phyloP scores from a whole-genome alignment of 2,888 invertebrate species.

The Xylocampa areola region DNA sequence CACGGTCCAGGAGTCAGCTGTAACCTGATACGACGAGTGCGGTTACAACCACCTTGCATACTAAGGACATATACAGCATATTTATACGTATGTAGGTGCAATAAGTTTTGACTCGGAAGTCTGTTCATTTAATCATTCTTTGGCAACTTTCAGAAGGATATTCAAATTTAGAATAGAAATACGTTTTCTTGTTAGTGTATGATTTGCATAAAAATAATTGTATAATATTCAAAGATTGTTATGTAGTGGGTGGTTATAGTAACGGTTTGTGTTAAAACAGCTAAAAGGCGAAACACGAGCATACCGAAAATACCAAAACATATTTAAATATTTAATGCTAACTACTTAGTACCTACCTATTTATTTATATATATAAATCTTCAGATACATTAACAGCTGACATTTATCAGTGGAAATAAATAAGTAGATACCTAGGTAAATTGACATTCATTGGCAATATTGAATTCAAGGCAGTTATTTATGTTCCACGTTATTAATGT shows the following conservation, averaged over 20 bases:
- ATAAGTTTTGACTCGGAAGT: not conserved
- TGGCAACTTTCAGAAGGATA: constrained; percentile 1
- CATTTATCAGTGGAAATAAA: constrained; percentile 15
- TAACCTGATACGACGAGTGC: constrained; percentile 57
- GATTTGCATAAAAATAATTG: no score
- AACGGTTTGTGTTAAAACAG: not conserved
- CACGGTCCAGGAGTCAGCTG: constrained; percentile 56
- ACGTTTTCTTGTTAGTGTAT: no score
- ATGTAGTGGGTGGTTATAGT: not conserved
- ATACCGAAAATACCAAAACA: no score
- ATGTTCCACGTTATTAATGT: constrained; percentile 38
- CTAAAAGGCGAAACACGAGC: not conserved
- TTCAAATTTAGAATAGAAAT: no score
- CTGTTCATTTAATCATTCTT: constrained; percentile 1
- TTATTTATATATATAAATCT: no score
- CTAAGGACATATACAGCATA: constrained; percentile 35
- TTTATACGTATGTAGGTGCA: not conserved
- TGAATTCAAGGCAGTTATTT: constrained; percentile 57
- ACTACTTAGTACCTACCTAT: no score
- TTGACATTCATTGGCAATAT: constrained; percentile 57
- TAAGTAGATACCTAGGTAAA: constrained; percentile 28
- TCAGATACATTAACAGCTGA: no score
- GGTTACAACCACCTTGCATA: constrained; percentile 62
- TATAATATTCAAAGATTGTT: no score
- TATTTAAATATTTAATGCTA: no score